Evolutionary conservation across 2,113 vertebrate genomes (phyloP).

Genomic region (Arenaria interpres): DNA sequence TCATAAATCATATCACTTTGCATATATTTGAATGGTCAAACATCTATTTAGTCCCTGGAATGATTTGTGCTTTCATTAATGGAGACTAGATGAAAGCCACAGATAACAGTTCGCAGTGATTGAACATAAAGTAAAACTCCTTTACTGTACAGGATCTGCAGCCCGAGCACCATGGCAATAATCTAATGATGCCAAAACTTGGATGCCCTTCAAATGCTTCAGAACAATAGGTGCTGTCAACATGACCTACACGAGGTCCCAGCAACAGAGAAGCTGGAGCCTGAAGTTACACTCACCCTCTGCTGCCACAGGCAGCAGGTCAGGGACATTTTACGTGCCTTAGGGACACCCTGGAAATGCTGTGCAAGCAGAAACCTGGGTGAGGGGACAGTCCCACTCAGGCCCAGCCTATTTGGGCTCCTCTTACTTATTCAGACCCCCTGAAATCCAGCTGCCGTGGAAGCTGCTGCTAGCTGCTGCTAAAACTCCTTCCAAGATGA

Average conservation of each 20-base stretch:
- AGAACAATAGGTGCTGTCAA: conserved; percentile 64
- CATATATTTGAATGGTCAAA: conserved; percentile 52
- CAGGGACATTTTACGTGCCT: neutral
- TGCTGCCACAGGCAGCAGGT: neutral
- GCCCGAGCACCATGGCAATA: conserved; percentile 48
- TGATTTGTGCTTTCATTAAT: conserved; percentile 68
- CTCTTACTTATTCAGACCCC: neutral
- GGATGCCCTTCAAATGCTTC: conserved; percentile 51
- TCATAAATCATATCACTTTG: conserved; percentile 63
- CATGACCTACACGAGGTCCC: neutral
- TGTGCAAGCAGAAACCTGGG: neutral
- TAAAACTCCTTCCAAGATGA: neutral
- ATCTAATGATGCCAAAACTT: conserved; percentile 72
- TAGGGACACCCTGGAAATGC: neutral
- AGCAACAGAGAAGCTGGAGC: neutral
- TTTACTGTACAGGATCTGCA: conserved; percentile 44
- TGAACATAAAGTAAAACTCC: conserved; percentile 52
- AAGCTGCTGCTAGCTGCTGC: neutral
- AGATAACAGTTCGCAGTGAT: conserved; percentile 51
- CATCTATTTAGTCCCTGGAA: conserved; percentile 35
- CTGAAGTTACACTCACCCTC: neutral
- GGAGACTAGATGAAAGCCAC: conserved; percentile 66
- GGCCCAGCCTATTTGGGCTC: neutral
- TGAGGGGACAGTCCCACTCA: accelerated
- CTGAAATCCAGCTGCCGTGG: neutral